Evolutionary conservation across 2,797 vertebrate species (phyloP).

Genomic region (Liasis olivaceus): DNA sequence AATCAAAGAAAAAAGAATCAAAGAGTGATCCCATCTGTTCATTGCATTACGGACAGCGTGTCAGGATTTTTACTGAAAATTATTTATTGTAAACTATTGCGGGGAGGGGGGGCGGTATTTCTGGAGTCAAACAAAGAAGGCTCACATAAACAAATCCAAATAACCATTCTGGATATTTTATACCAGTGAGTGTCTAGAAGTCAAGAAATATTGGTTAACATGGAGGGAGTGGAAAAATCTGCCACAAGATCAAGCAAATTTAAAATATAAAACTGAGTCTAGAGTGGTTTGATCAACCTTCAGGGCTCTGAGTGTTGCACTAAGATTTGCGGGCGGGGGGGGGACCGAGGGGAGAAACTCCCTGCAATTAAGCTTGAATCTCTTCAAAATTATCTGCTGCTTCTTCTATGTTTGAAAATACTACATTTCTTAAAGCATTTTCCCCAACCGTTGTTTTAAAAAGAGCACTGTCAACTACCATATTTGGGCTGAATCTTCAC

Average conservation of each 20-base stretch:
- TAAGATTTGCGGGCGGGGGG: background rate
- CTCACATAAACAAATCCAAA: background rate
- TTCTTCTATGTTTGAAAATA: too few species aligned
- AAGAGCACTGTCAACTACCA: background rate
- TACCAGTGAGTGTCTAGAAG: background rate
- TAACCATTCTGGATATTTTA: background rate
- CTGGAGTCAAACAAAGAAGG: background rate
- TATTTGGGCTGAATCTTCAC: background rate
- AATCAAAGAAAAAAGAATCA: background rate
- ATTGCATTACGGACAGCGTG: background rate
- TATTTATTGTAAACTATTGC: background rate
- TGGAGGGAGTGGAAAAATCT: background rate
- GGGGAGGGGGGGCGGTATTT: background rate
- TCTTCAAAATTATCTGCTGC: background rate
- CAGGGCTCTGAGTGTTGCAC: too few species aligned
- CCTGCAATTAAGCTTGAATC: background rate
- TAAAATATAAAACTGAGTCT: background rate
- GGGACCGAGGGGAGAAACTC: background rate
- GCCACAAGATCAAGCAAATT: background rate
- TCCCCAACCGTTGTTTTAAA: background rate
- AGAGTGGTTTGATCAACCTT: too few species aligned
- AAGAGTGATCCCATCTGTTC: background rate
- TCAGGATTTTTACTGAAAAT: background rate
- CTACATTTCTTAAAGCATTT: background rate
- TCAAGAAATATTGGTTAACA: background rate